Evolutionary conservation across 2,797 vertebrate species (phyloP).

Genomic region (Leptatherina wallacei): DNA sequence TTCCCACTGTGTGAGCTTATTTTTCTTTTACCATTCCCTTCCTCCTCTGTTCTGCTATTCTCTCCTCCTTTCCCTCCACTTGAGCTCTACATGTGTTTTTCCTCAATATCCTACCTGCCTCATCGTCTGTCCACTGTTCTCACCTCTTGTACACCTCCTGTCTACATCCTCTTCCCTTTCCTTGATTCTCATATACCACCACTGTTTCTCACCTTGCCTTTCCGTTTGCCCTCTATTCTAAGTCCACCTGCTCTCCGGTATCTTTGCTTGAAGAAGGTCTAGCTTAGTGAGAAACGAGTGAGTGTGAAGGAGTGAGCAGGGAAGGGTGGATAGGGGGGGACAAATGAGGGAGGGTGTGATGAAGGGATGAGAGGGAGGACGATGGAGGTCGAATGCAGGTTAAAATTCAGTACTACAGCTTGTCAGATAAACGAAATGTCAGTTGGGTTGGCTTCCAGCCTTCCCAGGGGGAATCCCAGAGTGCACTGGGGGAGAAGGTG

Average conservation of each 20-base stretch:
- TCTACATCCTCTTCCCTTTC: slow-evolving; percentile 31
- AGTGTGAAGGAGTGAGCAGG: slow-evolving; percentile 13
- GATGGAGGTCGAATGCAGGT: slow-evolving; percentile 62
- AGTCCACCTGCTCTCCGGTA: slow-evolving; percentile 60
- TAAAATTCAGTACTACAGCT: slow-evolving; percentile 55
- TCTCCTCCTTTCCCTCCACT: neutral
- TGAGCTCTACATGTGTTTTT: neutral
- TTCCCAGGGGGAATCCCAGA: slow-evolving; percentile 57
- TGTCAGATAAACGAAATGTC: slow-evolving; percentile 65
- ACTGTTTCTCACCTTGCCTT: slow-evolving; percentile 62
- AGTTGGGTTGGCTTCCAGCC: slow-evolving; percentile 49
- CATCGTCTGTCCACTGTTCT: slow-evolving; percentile 27
- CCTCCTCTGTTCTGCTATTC: neutral
- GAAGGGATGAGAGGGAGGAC: slow-evolving; percentile 43
- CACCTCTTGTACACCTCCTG: slow-evolving; percentile 54
- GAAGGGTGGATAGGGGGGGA: neutral
- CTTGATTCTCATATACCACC: slow-evolving; percentile 32
- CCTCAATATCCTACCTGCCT: slow-evolving; percentile 1
- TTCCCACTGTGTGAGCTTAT: neutral
- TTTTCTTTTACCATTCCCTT: slow-evolving; percentile 16
- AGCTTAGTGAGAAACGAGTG: slow-evolving; percentile 24
- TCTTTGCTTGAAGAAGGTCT: slow-evolving; percentile 24
- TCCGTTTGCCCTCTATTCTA: slow-evolving; percentile 44
- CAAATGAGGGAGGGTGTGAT: slow-evolving; percentile 7
- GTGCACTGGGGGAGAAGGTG: slow-evolving; percentile 27